Base-by-base conservation (phyloP, 2,113 vertebrate genomes). In the Chloropsis cyanopogon region DNA sequence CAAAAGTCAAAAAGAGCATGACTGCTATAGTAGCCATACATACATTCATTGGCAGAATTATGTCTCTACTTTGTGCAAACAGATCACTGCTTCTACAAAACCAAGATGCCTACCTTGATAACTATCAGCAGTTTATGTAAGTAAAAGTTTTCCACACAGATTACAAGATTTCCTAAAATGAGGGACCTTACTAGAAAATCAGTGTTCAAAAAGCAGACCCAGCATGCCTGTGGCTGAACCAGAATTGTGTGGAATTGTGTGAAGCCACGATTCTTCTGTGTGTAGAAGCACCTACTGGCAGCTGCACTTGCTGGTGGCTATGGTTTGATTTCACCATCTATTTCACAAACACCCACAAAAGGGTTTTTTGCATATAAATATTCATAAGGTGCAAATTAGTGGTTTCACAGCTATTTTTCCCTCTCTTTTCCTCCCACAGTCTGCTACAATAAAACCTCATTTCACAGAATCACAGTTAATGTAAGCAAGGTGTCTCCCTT, bases 331-430 rank as follows among this genome's bases (percentile, higher is more conserved):
- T 66, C 68, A 78, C 29, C 33, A 81, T 8, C 70, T 80, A 31
- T 44, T 84, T 63, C 82, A 92, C 63, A 81, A 92, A 86, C 39
- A 69, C 19, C 26, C 52, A 70, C 59, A 37, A n/a, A 92, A 86
- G 24, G 15, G 23, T 56, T 37, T 68, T 91, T 72, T 23, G 11
- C n/a, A 49, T 29, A 49, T 85, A 85, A 90, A 94, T 90, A 94
- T 69, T 87, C 53, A 29, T 79, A 76, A 94, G 72, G 86, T 86
- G 86, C 26, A 92, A 96, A 95, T 96, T 93, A 92, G 56, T 60
- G 42, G 83, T 92, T 97, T 95, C 88, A 88, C 88, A 92, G 76
- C 64, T 92, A 81, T 82, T 60, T 80, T 37, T 52, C 29, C 24
- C 46, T 86, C 66, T 60, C 53, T 57, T 78, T 66, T 81, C 44